phyloP scores from a whole-genome alignment of 2,797 vertebrate species.

The Channa striata region DNA sequence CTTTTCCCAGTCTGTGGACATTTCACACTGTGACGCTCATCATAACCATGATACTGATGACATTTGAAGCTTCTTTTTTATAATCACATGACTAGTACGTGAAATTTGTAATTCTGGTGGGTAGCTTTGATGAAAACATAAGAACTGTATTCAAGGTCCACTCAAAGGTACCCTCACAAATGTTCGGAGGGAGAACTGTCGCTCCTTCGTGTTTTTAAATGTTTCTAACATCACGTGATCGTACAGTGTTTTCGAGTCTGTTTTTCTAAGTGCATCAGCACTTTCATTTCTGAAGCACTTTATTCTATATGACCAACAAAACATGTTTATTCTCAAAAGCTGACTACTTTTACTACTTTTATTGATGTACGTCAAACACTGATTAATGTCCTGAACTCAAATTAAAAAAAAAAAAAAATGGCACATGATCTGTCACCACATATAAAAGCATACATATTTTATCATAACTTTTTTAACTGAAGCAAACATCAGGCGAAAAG shows the following conservation, averaged over 20 bases:
- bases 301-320: background rate
- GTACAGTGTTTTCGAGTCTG: too few species aligned
- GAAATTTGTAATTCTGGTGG: background rate
- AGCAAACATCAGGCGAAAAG: conserved; percentile 41
- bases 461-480: conserved; percentile 1
- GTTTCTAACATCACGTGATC: background rate
- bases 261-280: conserved; percentile 11
- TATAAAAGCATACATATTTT: background rate
- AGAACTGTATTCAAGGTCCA: background rate
- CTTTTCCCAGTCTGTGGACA: background rate
- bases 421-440: conserved; percentile 21
- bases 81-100: conserved; percentile 2
- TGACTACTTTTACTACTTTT: too few species aligned
- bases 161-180: background rate
- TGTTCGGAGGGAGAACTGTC: background rate
- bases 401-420: conserved; percentile 28
- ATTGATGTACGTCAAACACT: too few species aligned
- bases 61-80: background rate
- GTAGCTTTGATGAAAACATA: background rate
- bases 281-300: conserved; percentile 14
- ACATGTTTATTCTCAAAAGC: conserved; percentile 8
- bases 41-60: background rate
- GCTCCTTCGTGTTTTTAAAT: background rate
- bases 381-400: too few species aligned
- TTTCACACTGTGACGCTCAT: background rate